A percentile compares a stretch with the other conserved stretches of the same genome.
Evolutionary conservation across 2,113 vertebrate species (phyloP).

Genomic region (Hassar affinis): DNA sequence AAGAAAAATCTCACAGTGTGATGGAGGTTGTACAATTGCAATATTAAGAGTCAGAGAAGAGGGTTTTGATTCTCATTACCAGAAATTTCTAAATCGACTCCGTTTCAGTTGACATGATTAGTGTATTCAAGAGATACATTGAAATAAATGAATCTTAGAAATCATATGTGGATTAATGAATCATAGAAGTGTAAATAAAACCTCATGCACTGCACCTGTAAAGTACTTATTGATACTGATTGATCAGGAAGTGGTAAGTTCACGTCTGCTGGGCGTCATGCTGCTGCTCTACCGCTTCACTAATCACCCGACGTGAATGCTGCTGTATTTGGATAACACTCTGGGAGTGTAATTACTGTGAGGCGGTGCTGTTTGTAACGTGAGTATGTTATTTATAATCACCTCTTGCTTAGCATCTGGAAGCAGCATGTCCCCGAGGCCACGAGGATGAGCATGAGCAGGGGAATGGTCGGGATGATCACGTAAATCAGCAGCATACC

Average conservation of each 20-base stretch:
- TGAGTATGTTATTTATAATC: conserved; percentile 49
- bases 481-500: conserved; percentile 93
- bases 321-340: background rate
- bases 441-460: conserved; percentile 91
- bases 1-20: too few species aligned
- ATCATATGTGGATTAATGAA: background rate
- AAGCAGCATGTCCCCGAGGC: conserved; percentile 93
- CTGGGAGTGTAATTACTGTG: conserved; percentile 2
- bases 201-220: background rate
- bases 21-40: too few species aligned
- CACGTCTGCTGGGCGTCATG: background rate
- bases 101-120: too few species aligned
- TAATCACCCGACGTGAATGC: conserved; percentile 28
- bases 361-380: conserved; percentile 3
- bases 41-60: background rate
- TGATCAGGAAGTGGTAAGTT: conserved; percentile 13
- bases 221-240: conserved; percentile 11
- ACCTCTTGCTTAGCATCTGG: conserved; percentile 91
- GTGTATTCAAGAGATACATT: too few species aligned
- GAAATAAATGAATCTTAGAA: background rate
- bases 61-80: too few species aligned
- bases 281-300: background rate
- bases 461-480: conserved; percentile 91
- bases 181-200: background rate
- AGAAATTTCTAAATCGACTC: background rate